Percentiles rank a stretch among this genome's conserved stretches.
Conservation (phyloP, 2,888 invertebrate genomes). For the Malthinus seriepunctatus region DNA sequence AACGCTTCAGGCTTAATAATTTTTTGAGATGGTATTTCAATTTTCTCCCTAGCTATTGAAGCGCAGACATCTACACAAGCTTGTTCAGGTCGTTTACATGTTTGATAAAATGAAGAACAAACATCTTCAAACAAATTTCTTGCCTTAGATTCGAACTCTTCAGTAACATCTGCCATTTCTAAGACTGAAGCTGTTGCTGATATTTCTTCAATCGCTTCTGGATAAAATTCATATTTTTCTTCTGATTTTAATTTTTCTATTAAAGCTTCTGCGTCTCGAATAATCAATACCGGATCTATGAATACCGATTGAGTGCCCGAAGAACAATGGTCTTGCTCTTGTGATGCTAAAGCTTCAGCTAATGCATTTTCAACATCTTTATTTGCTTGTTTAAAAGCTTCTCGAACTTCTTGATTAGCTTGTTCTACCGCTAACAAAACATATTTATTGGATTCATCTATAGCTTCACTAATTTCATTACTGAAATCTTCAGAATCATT, state of each 20-base stretch:
- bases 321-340: background rate
- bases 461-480: constrained; percentile 8
- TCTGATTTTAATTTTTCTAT: background rate
- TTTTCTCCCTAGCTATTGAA: background rate
- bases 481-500: constrained; percentile 1
- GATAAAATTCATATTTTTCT: background rate
- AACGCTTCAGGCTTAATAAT: too few species aligned
- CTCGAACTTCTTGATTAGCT: constrained; percentile 12
- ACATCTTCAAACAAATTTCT: background rate
- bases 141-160: background rate
- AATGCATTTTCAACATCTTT: constrained; percentile 13
- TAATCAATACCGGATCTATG: background rate
- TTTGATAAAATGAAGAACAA: background rate
- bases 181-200: background rate
- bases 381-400: constrained; percentile 15
- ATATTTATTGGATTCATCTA: constrained; percentile 16
- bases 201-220: background rate
- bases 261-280: background rate
- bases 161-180: background rate
- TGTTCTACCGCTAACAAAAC: constrained; percentile 12
- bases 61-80: background rate
- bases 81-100: background rate
- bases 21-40: background rate
- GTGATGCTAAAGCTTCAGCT: background rate
- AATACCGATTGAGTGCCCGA: background rate